Evolutionary conservation across 1,140 invertebrate genomes (phyloP).

Genomic region (Drosophila parvula): DNA sequence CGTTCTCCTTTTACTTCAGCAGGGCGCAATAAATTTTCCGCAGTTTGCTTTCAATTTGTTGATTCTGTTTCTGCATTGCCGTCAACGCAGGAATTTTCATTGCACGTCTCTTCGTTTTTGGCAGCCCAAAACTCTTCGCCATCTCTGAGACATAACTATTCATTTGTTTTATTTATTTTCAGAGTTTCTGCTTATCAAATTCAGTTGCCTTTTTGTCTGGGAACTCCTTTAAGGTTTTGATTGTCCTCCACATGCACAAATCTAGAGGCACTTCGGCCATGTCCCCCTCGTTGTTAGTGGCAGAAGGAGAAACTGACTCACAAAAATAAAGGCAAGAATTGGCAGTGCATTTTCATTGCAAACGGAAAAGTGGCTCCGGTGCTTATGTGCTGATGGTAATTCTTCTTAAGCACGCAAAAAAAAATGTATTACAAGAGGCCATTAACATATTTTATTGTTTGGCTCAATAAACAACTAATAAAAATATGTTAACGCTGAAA

Average conservation of each 20-base stretch:
- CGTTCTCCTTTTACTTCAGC: slow-evolving; percentile 14
- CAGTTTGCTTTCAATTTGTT: slow-evolving; percentile 61
- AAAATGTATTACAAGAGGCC: background rate
- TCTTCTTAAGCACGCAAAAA: background rate
- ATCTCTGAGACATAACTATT: slow-evolving; percentile 19
- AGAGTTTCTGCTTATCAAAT: slow-evolving; percentile 18
- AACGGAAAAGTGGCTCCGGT: slow-evolving; percentile 69
- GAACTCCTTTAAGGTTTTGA: background rate
- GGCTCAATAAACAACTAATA: slow-evolving; percentile 6
- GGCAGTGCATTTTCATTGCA: slow-evolving; percentile 66
- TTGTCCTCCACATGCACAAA: slow-evolving; percentile 20
- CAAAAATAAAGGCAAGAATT: slow-evolving; percentile 82
- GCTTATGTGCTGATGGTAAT: slow-evolving; percentile 27
- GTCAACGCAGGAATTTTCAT: slow-evolving; percentile 26
- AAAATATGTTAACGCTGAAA: background rate
- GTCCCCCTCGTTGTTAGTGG: slow-evolving; percentile 4
- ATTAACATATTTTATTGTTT: slow-evolving; percentile 1
- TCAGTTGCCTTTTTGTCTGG: background rate
- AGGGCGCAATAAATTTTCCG: slow-evolving; percentile 53
- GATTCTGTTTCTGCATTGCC: slow-evolving; percentile 12
- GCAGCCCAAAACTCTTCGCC: background rate
- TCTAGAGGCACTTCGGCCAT: slow-evolving; percentile 6
- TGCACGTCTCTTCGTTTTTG: slow-evolving; percentile 18
- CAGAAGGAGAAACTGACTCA: slow-evolving; percentile 32
- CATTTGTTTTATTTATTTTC: slow-evolving; percentile 39